Percentiles rank a stretch among this genome's conserved stretches.
Evolutionary conservation across 1,140 invertebrate species (phyloP).

Genomic region (Leptopilina boulardi): DNA sequence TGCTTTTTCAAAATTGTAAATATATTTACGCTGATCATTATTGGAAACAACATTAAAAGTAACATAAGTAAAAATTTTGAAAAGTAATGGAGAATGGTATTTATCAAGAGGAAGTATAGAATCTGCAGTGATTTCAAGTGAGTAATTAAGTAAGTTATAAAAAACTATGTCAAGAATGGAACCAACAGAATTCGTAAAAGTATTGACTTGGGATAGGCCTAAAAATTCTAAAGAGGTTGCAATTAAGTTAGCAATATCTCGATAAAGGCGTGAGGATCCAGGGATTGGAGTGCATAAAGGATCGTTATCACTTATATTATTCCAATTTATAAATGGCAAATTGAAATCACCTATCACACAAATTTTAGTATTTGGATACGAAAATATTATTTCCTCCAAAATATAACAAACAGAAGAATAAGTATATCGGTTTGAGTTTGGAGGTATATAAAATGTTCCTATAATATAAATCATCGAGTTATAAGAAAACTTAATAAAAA

Average conservation of each 20-base stretch:
- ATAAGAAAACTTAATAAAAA: not conserved
- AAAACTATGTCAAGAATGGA: not conserved
- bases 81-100: not conserved
- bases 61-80: not conserved
- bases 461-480: not conserved
- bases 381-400: not conserved
- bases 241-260: not conserved
- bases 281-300: not conserved
- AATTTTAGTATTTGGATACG: not conserved
- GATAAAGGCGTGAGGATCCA: not conserved
- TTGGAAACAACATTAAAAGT: not conserved
- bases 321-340: not conserved
- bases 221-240: not conserved
- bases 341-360: not conserved
- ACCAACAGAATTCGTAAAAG: not conserved
- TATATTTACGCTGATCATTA: not conserved
- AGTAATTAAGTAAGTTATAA: not conserved
- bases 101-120: not conserved
- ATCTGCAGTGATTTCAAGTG: not conserved
- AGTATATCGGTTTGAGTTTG: not conserved
- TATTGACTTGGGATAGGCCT: not conserved
- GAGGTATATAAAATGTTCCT: not conserved
- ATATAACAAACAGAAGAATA: not conserved
- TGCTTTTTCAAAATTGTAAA: no score
- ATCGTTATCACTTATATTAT: not conserved